Evolutionary conservation across 2,797 vertebrate species (phyloP).

Genomic region (Clamator glandarius): DNA sequence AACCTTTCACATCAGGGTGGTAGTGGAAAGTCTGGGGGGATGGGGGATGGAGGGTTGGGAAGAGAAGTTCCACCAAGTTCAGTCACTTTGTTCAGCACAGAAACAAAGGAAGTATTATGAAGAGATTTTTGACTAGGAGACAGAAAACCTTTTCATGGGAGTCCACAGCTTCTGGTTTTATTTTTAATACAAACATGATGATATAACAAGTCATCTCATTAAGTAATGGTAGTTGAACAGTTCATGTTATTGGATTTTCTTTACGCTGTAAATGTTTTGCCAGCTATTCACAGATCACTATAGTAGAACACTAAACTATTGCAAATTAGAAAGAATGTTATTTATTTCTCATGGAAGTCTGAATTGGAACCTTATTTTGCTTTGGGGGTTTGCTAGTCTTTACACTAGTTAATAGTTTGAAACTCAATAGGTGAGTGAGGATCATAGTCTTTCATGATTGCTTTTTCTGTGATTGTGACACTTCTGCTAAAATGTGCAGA

Average conservation of each 20-base stretch:
- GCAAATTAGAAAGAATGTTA: background rate
- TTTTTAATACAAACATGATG: conserved; percentile 46
- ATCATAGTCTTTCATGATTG: background rate
- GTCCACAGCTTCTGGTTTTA: conserved; percentile 36
- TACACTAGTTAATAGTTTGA: background rate
- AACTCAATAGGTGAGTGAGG: background rate
- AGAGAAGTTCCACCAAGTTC: background rate
- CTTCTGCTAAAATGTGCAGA: background rate
- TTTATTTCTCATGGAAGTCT: background rate
- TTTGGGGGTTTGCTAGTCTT: background rate
- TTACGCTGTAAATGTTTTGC: background rate
- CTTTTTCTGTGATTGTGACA: background rate
- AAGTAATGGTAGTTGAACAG: conserved; percentile 21
- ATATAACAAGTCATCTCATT: conserved; percentile 27
- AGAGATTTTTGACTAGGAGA: conserved; percentile 33
- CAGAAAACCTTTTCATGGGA: conserved; percentile 37
- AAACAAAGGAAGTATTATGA: conserved; percentile 38
- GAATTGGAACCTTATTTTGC: background rate
- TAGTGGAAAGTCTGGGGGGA: background rate
- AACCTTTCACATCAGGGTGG: background rate
- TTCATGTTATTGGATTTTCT: background rate
- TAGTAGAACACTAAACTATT: background rate
- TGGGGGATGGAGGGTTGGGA: too few species aligned
- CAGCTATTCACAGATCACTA: background rate
- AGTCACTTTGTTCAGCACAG: background rate